phyloP scores from a whole-genome alignment of 2,888 invertebrate species.

The Drosophila trichaetosa region DNA sequence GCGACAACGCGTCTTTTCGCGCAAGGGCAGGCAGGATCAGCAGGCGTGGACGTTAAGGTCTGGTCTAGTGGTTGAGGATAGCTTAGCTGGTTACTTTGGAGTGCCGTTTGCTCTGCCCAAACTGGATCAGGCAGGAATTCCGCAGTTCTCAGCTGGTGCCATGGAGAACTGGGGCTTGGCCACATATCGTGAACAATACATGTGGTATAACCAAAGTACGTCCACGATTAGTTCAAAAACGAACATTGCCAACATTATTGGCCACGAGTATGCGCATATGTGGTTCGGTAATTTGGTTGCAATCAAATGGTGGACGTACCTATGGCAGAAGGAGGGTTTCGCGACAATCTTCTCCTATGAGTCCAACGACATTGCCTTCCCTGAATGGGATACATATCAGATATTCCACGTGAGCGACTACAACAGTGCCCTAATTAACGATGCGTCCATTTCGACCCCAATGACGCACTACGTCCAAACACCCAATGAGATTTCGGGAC shows the following conservation, averaged over 20 bases:
- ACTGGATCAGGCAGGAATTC: constrained; percentile 94
- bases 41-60: constrained; percentile 90
- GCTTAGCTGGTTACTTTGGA: constrained; percentile 90
- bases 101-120: constrained; percentile 91
- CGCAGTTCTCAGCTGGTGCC: constrained; percentile 93
- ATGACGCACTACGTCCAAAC: constrained; percentile 92
- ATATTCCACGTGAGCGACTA: constrained; percentile 90
- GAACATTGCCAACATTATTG: constrained; percentile 86
- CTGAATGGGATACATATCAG: constrained; percentile 90
- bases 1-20: constrained; percentile 81
- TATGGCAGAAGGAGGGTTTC: constrained; percentile 91
- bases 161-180: constrained; percentile 98
- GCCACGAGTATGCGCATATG: constrained; percentile 89
- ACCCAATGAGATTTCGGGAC: constrained; percentile 92
- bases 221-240: constrained; percentile 78
- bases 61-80: constrained; percentile 89
- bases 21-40: constrained; percentile 72
- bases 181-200: constrained; percentile 85
- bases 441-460: constrained; percentile 84
- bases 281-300: constrained; percentile 93
- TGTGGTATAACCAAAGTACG: constrained; percentile 75
- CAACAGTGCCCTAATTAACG: constrained; percentile 63
- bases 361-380: constrained; percentile 82
- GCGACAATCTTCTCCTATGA: constrained; percentile 82
- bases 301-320: constrained; percentile 89